Evolutionary conservation across 1,140 invertebrate genomes (phyloP).

Genomic region (Calliphora vicina): DNA sequence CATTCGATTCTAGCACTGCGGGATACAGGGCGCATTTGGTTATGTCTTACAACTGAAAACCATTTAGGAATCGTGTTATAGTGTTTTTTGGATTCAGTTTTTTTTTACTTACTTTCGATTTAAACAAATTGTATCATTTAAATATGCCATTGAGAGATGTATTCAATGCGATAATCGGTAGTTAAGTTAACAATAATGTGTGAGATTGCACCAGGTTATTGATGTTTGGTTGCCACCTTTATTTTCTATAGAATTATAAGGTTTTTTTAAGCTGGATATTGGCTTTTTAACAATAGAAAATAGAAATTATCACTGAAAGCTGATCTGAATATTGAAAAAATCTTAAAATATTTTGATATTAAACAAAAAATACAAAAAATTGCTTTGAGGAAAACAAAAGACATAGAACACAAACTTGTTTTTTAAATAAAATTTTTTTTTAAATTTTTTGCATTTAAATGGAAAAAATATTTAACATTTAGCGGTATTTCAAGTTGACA

Average conservation of each 20-base stretch:
- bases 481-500: not conserved
- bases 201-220: conserved; percentile 6
- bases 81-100: too few relatives aligned
- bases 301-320: not conserved
- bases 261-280: too few relatives aligned
- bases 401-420: not conserved
- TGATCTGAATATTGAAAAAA: not conserved
- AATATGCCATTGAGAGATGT: not conserved
- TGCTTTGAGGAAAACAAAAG: not conserved
- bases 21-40: not conserved
- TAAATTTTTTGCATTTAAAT: not conserved
- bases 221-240: conserved; percentile 6
- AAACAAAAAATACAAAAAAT: too few relatives aligned
- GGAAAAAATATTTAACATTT: not conserved
- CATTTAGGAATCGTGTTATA: not conserved
- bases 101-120: not conserved
- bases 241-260: not conserved
- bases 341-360: not conserved
- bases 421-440: not conserved
- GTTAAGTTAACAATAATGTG: conserved; percentile 18
- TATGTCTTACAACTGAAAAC: not conserved
- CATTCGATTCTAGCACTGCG: not conserved
- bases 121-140: conserved; percentile 26
- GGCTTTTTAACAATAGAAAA: not conserved
- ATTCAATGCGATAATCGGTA: conserved; percentile 1